phyloP scores from a whole-genome alignment of 2,888 invertebrate genomes.

The Lithodes maja region DNA sequence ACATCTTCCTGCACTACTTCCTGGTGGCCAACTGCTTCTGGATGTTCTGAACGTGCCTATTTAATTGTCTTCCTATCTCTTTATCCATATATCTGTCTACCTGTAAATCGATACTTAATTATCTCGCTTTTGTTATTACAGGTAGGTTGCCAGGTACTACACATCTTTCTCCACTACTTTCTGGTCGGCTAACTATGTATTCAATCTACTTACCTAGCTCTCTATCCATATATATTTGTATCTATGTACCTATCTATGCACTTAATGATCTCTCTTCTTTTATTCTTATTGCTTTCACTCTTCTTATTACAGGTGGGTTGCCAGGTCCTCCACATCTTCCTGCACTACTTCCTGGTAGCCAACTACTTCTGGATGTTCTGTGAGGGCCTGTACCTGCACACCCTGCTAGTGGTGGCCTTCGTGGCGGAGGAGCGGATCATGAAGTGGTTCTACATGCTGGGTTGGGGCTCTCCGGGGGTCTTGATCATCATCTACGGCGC shows the following conservation, averaged over 20 bases:
- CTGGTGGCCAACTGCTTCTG: constrained; percentile 94
- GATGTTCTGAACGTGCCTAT: constrained; percentile 84
- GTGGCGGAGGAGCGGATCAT: constrained; percentile 90
- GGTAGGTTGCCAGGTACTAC: constrained; percentile 86
- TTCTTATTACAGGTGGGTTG: constrained; percentile 80
- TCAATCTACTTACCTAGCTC: neutral
- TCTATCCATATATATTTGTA: too few relatives aligned
- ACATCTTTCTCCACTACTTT: constrained; percentile 89
- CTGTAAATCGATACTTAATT: too few relatives aligned
- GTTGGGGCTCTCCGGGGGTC: constrained; percentile 87
- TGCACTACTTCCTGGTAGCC: constrained; percentile 91
- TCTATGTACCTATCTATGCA: neutral
- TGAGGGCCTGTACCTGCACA: constrained; percentile 95
- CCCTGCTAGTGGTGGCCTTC: constrained; percentile 92
- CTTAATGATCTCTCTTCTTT: neutral
- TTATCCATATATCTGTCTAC: too few relatives aligned
- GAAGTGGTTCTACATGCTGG: constrained; percentile 86
- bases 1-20: constrained; percentile 89
- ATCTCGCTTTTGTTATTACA: neutral
- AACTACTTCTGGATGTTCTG: constrained; percentile 98
- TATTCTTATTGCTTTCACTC: neutral
- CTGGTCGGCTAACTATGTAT: constrained; percentile 86
- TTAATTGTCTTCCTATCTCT: too few relatives aligned
- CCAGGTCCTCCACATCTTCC: constrained; percentile 85
- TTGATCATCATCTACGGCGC: constrained; percentile 81